A percentile compares a stretch with the other conserved stretches of the same genome.
These are phyloP conservation scores for Cochlearius cochlearius DNA, from an alignment of 2,113 vertebrate genomes.

Conservation along the genomic window DNA sequence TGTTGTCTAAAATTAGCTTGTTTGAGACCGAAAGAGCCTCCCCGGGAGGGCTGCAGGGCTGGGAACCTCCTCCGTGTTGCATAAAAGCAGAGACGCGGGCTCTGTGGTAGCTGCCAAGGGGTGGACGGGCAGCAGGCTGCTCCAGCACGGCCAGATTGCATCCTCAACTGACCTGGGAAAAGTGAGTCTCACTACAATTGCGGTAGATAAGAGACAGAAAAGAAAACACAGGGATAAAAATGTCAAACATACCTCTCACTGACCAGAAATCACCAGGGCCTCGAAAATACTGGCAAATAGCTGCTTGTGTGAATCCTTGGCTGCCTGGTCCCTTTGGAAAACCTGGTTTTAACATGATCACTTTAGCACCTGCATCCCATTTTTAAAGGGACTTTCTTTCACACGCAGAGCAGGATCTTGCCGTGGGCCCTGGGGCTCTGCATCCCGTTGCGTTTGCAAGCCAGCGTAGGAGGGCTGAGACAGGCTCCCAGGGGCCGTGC, in stretches of 20 bases:
- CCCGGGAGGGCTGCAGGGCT: background rate
- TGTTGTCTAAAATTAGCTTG: conserved; percentile 41
- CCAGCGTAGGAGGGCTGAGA: background rate
- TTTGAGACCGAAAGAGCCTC: background rate
- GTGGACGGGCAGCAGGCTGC: background rate
- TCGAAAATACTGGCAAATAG: background rate
- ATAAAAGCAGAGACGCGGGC: background rate
- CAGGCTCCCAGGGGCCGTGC: background rate
- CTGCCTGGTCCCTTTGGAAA: background rate
- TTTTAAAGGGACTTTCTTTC: background rate
- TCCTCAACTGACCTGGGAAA: background rate
- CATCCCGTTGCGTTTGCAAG: background rate
- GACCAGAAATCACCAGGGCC: background rate
- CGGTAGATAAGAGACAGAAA: background rate
- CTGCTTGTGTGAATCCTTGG: background rate
- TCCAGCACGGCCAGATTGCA: background rate
- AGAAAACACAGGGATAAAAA: background rate
- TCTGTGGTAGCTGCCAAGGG: background rate
- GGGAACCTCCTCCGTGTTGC: background rate
- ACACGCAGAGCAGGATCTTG: background rate
- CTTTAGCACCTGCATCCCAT: background rate
- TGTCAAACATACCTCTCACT: background rate
- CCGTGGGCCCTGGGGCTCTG: background rate
- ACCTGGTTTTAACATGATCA: background rate
- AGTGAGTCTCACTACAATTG: background rate